Conservation (phyloP, 2,797 vertebrate species). For the Eulemur albifrons region DNA sequence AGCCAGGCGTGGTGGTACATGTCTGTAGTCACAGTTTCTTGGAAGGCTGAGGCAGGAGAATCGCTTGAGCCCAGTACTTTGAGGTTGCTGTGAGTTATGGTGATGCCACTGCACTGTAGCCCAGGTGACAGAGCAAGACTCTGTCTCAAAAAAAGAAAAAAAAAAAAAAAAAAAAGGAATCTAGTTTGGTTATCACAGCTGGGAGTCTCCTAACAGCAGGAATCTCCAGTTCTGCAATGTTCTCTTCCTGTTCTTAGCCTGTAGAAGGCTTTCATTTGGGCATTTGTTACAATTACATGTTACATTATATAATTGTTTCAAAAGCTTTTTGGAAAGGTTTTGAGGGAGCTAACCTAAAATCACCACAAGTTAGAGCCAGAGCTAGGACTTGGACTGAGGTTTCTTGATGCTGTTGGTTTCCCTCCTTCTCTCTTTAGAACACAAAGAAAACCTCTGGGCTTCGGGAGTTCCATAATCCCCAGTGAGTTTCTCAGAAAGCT, state of each 20-base stretch:
- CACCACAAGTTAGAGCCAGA: neutral
- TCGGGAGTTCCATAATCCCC: neutral
- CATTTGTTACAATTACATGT: neutral
- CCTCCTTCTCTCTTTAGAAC: neutral
- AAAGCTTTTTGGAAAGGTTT: neutral
- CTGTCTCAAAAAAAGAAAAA: neutral
- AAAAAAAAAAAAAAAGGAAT: neutral
- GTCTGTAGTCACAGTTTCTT: neutral
- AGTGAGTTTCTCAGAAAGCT: neutral
- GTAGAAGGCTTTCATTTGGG: neutral
- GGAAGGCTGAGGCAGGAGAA: neutral
- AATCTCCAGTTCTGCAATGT: neutral
- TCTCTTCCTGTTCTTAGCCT: neutral
- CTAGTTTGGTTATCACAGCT: neutral
- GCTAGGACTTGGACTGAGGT: neutral
- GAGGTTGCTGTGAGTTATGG: neutral
- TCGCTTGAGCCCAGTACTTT: neutral
- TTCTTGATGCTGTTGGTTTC: neutral
- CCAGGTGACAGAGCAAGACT: neutral
- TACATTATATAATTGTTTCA: neutral
- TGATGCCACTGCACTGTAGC: neutral
- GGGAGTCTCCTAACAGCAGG: neutral
- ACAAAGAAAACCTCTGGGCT: neutral
- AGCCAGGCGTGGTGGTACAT: neutral
- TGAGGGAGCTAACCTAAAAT: neutral